Evolutionary conservation across 2,113 vertebrate genomes (phyloP), one percentile per base, ranked within the genome.

Genomic region (Oreotragus oreotragus): DNA sequence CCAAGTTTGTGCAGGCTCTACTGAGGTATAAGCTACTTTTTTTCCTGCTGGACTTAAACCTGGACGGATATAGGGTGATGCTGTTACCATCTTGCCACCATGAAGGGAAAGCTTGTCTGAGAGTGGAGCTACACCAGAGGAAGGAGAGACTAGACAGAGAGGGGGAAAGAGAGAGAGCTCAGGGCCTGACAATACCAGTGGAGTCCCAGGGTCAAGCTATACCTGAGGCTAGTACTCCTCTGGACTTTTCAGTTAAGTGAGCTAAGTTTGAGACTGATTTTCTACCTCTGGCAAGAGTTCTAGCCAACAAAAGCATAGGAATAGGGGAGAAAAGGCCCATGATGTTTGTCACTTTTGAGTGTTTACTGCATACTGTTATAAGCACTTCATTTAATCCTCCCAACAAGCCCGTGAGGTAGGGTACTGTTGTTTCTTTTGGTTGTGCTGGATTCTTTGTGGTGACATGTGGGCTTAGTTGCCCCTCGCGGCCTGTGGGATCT

Each of bases 31-130:
- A 19, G 19, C 33, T 57, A 1, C 12, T 2, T 53, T 39, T 53
- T 87, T 92, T 92, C 49, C 62, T 36, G 33, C 47, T 87, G 76
- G 28, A 51, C 58, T 84, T 36, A 66, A 79, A 73, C 86, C 28
- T 15, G 19, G 10, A 23, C 1, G 14, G 36, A 23, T 25, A 5
- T 3, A 80, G 95, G 21, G 16, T 66, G 30, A 14, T 30, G 9
- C 80, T 23, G 8, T 36, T 47, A 53, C 28, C 14, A 11, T 91
- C 45, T 93, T 85, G 83, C n/a, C 39, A 81, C 58, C 60, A 60
- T 5, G 28, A 70, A 28, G 76, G 11, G 57, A 15, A 12, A 64
- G 15, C 21, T 43, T 64, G 58, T 64, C 28, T 58, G 84, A 62
- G 92, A 90, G 30, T 23, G 39, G 43, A 45, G 21, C 43, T 10